Evolutionary conservation across 2,888 invertebrate genomes (phyloP), one percentile per base, ranked within the genome.

Genomic region (Coelopa pilipes): DNA sequence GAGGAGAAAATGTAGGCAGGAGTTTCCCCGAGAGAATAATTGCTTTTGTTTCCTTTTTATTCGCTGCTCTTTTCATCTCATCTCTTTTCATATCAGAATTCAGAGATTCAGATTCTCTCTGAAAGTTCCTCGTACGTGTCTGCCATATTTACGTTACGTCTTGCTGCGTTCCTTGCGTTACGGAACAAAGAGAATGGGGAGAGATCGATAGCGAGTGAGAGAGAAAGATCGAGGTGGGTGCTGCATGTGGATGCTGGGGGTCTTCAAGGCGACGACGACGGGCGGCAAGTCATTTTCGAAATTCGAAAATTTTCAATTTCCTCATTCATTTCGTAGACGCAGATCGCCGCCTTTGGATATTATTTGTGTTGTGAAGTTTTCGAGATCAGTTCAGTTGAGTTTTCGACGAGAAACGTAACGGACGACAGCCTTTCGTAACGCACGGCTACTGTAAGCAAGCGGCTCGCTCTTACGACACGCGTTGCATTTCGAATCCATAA

Each of bases 361-460:
- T 53, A 49, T 49, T 49, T 15, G 63, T 47, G 17, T 65, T 5
- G 1, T 62, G 10, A 62, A 62, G 15, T 24, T 65, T 65, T 45
- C n/a, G 7, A 17, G 13, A 17, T 47, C n/a, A 12, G n/a, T 45
- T 46, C 45, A 65, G 57, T 55, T 71, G 55, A 55, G 71, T 55
- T 65, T 63, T n/a, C 9, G 63, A 71, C 65, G 65, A 55, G 45
- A 63, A 71, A 65, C 71, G 55, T 63, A 19, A 45, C 71, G 71
- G 45, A 55, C 55, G 49, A 34, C 45, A 68, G 34, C 15, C 34
- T 47, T 10, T 50, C 45, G 62, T 53, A 67, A 45, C 46, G 21
- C 12, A 34, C 49, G 45, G 19, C 34, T 68, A 17, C 53, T 68
- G 34, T 53, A 5, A 34, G n/a, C 13, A n/a, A 53, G 53, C 53